These are phyloP conservation scores for Proterorhinus semilunaris DNA, from an alignment of 2,113 vertebrate species.

Conservation along the genomic window DNA sequence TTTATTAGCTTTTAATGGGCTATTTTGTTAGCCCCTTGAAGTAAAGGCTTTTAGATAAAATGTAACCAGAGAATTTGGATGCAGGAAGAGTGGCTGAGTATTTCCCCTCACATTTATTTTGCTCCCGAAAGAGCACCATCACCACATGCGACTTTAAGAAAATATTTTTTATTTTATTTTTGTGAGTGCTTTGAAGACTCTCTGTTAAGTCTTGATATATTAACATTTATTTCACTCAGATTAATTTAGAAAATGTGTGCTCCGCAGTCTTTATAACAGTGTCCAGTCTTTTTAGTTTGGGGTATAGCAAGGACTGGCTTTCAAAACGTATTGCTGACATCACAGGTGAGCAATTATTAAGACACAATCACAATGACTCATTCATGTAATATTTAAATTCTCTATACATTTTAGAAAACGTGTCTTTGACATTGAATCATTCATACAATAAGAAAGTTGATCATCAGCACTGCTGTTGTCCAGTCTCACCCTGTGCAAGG, in stretches of 20 bases:
- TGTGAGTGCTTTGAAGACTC: constrained; percentile 20
- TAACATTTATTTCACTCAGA: constrained; percentile 19
- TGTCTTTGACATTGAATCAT: constrained; percentile 14
- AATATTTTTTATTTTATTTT: constrained; percentile 9
- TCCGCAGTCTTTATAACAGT: constrained; percentile 19
- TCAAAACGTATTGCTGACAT: constrained; percentile 35
- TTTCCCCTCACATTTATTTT: no score
- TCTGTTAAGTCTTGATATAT: constrained; percentile 22
- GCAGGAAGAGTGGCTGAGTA: no score
- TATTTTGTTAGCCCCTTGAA: no score
- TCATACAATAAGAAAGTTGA: constrained; percentile 20
- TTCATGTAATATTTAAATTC: constrained; percentile 28
- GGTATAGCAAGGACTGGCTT: constrained; percentile 13
- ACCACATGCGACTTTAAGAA: neutral
- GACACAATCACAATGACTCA: constrained; percentile 33
- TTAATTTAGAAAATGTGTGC: constrained; percentile 23
- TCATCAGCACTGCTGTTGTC: constrained; percentile 10
- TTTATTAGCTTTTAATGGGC: no score
- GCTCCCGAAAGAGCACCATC: no score
- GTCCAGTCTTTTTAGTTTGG: constrained; percentile 6
- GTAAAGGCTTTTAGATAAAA: no score
- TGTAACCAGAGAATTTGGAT: no score
- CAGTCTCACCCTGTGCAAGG: constrained; percentile 9
- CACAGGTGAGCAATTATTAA: constrained; percentile 53
- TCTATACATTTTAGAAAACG: constrained; percentile 51